These are phyloP conservation scores for Pseudorhombus dupliciocellatus DNA, from an alignment of 2,113 vertebrate genomes.

Conservation along the genomic window DNA sequence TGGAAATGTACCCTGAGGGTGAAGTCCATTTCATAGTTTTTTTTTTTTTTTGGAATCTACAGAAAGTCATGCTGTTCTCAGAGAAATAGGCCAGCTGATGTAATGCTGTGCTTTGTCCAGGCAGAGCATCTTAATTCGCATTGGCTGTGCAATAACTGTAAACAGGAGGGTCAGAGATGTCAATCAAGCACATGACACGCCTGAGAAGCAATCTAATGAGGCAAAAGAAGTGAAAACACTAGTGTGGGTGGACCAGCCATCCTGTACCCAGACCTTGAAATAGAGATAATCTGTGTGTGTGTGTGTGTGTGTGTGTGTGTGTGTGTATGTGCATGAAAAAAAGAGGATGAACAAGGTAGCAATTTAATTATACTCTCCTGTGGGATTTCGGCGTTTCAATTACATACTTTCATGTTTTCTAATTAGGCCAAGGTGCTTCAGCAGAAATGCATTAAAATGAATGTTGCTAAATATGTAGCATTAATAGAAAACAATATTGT, in stretches of 20 bases:
- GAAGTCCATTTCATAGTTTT: conserved; percentile 21
- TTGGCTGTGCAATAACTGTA: conserved; percentile 25
- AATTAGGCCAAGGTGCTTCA: conserved; percentile 3
- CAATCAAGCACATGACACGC: neutral
- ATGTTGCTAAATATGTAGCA: neutral
- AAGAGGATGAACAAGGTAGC: neutral
- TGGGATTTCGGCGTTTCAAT: neutral
- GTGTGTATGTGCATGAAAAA: neutral
- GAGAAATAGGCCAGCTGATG: conserved; percentile 33
- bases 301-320: neutral
- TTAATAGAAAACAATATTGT: conserved; percentile 7
- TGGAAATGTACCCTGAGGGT: conserved; percentile 16
- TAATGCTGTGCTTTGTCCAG: conserved; percentile 9
- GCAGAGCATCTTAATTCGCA: conserved; percentile 24
- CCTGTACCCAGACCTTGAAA: neutral
- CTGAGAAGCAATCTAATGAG: neutral
- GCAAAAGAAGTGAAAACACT: no score
- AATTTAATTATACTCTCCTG: conserved; percentile 2
- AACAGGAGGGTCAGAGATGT: conserved; percentile 18
- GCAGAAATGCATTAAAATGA: conserved; percentile 6
- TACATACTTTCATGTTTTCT: conserved; percentile 9
- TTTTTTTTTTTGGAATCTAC: conserved; percentile 29
- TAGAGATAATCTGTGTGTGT: neutral
- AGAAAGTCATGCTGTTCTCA: conserved; percentile 18
- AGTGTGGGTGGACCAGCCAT: neutral